Evolutionary conservation across 2,888 invertebrate genomes (phyloP), one percentile per base, ranked within the genome.

Genomic region (Lepidochrysops patricia): DNA sequence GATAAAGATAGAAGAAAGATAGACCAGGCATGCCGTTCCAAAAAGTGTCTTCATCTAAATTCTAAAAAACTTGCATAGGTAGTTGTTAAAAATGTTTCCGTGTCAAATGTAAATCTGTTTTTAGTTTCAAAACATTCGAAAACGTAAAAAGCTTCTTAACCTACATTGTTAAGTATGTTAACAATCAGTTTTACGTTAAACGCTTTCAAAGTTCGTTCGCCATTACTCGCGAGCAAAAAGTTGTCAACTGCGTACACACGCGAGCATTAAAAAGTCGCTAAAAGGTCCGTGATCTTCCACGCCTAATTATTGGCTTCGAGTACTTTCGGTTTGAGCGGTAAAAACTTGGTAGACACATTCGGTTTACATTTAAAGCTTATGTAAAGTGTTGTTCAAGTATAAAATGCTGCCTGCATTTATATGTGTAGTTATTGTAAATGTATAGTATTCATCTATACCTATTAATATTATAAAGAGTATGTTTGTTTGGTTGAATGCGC

Each of bases 191-290:
- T 43, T n/a, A n/a, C n/a, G 9, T 7, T n/a, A n/a, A n/a, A 29
- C 29, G 29, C 9, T 43, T 43, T 19, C 43, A 43, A 27, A 27
- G 49, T 15, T 15, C 35, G 35, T 52, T 52, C 12, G 27, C 52
- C 52, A 15, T 52, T 43, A 35, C 32, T 56, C 48, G 37, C 56
- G 27, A 60, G 54, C 25, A 56, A 60, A 57, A 56, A 56, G 43
- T 57, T 60, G 43, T 37, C 37, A 32, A 32, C 49, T 49, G 25
- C 43, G 43, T 9, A 23, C 9, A 43, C 19, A 19, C 43, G 43
- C 2, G 43, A 19, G 43, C 12, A 23, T 43, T 43, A 43, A 43
- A 37, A 43, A 43, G 9, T 43, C 43, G 43, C 19, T 9, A 7
- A 43, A 43, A 43, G 43, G 19, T 43, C 23, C 43, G 23, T 19